Conservation (phyloP, 2,113 vertebrate species). For the Agapornis roseicollis region DNA sequence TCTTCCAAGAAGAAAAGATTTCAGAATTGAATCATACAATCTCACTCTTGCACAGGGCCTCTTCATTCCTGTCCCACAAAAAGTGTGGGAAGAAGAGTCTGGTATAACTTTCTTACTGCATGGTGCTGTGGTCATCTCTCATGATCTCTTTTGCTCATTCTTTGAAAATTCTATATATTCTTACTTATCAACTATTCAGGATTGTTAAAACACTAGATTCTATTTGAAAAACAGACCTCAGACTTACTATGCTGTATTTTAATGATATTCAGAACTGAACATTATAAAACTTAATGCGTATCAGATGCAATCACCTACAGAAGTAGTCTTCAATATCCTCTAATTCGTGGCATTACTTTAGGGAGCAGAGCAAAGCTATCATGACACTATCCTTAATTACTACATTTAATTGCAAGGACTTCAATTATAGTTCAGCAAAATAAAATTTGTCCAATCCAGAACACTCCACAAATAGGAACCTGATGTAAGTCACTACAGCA, state of each 20-base stretch:
- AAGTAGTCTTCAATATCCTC: background rate
- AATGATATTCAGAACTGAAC: background rate
- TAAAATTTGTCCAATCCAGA: background rate
- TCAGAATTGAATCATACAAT: background rate
- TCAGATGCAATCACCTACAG: background rate
- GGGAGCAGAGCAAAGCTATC: background rate
- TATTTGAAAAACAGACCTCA: background rate
- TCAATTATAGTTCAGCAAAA: background rate
- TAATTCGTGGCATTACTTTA: background rate
- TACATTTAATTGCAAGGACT: background rate
- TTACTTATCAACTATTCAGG: background rate
- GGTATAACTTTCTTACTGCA: background rate
- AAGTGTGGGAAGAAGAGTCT: background rate
- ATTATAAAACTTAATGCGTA: background rate
- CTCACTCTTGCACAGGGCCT: background rate
- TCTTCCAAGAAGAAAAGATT: background rate
- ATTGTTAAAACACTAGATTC: background rate
- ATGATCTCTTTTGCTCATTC: background rate
- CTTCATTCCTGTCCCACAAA: background rate
- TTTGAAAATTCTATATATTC: background rate
- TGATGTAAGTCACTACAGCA: accelerated
- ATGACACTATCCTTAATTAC: background rate
- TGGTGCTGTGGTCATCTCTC: background rate
- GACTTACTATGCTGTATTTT: background rate
- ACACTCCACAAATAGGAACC: background rate